Evolutionary conservation across 37 sponge, comb jelly and placozoan species (phyloP), one percentile per base, ranked within the genome.

Genomic region (Halichondria panicea): DNA sequence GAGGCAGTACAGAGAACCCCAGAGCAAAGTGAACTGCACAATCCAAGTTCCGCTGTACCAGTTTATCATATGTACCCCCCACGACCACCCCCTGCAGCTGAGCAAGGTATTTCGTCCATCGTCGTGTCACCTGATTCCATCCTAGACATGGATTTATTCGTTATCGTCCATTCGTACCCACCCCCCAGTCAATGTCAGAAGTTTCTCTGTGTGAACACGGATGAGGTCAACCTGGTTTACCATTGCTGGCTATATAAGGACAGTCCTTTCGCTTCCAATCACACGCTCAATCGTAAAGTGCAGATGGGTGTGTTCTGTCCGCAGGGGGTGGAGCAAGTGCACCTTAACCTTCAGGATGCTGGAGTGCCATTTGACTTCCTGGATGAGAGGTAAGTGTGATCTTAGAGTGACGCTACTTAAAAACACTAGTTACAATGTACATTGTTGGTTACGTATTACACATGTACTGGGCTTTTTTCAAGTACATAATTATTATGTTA

Each of bases 281-380:
- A 57, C 9, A 53, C 61, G 18, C 33, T 72, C 46, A 71, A 68
- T 21, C 70, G 83, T 36, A 45, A 67, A 50, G 70, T 91, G 37
- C 48, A 60, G 36, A 91, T 91, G 92, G 92, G 92, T 21, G 57
- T 91, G 48, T 91, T 91, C 78, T 70, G 78, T 21, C 80, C 90
- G 0, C 39, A n/a, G 3, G 78, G 79, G 28, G 87, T 91, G 0
- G n/a, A 48, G 19, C 87, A 87, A 28, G 87, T 86, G 2, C 92
- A 91, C 42, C 74, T 75, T 48, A 66, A 91, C 54, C 87, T 91
- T 27, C 28, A 55, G 25, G 92, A 91, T 82, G 87, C 79, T 62
- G 92, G 92, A 3, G 55, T 91, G 19, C 55, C 78, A 38, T 91
- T 91, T 56, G 35, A 70, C 30, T 48, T 37, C 46, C 42, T 82